Base-by-base conservation (phyloP, 2,113 vertebrate genomes). In the Indri indri region DNA sequence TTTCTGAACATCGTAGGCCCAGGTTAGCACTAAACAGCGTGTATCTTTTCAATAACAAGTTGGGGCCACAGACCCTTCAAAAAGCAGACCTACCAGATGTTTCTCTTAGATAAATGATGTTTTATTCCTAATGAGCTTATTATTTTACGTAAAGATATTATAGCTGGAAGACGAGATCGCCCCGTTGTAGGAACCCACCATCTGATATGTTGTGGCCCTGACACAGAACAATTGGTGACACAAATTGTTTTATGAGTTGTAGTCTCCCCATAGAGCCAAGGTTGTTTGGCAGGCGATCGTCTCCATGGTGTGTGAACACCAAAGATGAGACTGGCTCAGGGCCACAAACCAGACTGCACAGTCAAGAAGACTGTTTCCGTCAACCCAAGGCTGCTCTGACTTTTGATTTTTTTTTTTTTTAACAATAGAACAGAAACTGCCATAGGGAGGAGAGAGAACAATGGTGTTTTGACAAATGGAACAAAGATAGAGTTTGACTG, bases 361-460 rank as follows among this genome's bases (percentile, higher is more conserved):
- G 88, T 77, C 77, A 91, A 16, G 74, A 45, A 98, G 88, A 57
- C 12, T 52, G 27, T 30, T 52, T 47, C 25, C 82, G 45, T 85
- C 54, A 90, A 47, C 71, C 85, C 91, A n/a, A 91, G 47, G 45
- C 8, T 16, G 8, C 30, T 23, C 6, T 57, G 92, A 94, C 66
- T 98, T 97, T 32, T 32, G 52, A 89, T 59, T 52, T 83, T 95
- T 93, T 32, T 16, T 50, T 13, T 80, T 95, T 93, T 32, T 17
- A 90, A 98, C 92, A 95, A 96, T 96, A 30, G 66, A 95, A 95
- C 97, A 92, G 74, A 97, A 98, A 98, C 90, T 68, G 71, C 83
- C 82, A 52, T 59, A 34, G 74, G 59, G 73, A 90, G 34, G 80
- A 66, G 74, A 68, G 66, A 88, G 83, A 96, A 97, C 97, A 97